Conservation (phyloP, 2,797 vertebrate species). For the Leptoclinus maculatus region DNA sequence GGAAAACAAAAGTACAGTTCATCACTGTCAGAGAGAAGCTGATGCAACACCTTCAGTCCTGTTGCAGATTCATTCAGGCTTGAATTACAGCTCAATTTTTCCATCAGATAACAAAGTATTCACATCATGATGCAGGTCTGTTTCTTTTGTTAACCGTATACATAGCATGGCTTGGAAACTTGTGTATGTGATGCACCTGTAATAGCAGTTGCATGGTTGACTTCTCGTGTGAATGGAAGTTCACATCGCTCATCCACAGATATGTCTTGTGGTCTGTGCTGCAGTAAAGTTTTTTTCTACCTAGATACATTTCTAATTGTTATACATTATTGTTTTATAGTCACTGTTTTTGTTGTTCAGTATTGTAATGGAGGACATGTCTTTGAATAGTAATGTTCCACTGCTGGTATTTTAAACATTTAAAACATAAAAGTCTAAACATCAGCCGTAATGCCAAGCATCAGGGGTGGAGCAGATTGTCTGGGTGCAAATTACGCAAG, state of each 20-base stretch:
- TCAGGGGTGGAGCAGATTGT: conserved; percentile 70
- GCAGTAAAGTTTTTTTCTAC: not conserved
- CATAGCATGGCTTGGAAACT: conserved; percentile 31
- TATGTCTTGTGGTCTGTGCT: not conserved
- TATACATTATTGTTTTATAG: not conserved
- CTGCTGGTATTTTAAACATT: conserved; percentile 21
- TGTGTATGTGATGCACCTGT: conserved; percentile 47
- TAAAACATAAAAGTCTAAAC: conserved; percentile 57
- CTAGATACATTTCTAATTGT: not conserved
- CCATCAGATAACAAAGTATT: conserved; percentile 40
- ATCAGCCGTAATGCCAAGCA: conserved; percentile 53
- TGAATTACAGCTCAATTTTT: conserved; percentile 44
- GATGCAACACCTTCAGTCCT: conserved; percentile 22
- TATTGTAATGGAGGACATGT: not conserved
- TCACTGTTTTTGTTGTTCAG: not conserved
- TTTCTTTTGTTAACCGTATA: conserved; percentile 32
- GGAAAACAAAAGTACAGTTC: not conserved
- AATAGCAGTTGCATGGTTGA: conserved; percentile 54
- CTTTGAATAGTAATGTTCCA: not conserved
- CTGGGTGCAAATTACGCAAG: conserved; percentile 68
- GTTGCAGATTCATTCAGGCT: conserved; percentile 28
- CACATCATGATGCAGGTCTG: conserved; percentile 21
- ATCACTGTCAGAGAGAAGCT: conserved; percentile 1
- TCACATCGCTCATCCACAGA: conserved; percentile 35
- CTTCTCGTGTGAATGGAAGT: conserved; percentile 34